Percentiles rank a stretch among this genome's conserved stretches.
Conservation (phyloP, 2,888 invertebrate genomes). For the Schizaphis graminum region DNA sequence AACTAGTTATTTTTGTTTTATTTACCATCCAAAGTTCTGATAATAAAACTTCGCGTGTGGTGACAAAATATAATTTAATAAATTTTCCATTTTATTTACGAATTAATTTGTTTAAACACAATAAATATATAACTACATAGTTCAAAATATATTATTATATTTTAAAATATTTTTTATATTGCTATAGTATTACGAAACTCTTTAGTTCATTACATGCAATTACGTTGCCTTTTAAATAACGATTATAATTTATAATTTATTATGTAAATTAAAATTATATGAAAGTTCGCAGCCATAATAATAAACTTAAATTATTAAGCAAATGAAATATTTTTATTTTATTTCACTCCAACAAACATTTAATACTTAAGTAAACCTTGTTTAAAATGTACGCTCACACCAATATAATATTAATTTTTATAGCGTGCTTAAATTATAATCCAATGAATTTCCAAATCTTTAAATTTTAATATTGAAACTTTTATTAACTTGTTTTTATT, state of each 20-base stretch:
- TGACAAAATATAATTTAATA: not conserved
- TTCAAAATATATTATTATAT: not conserved
- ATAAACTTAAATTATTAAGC: not conserved
- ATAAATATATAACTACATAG: not conserved
- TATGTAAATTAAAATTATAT: not conserved
- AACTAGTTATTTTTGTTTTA: not conserved
- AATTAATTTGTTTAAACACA: not conserved
- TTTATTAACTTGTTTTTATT: not conserved
- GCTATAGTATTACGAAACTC: not conserved
- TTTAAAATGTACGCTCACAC: not conserved
- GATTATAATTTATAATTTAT: constrained; percentile 4
- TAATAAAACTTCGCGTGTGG: not conserved
- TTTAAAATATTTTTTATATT: not conserved
- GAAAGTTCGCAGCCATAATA: not conserved
- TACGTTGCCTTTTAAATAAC: not conserved
- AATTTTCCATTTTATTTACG: not conserved
- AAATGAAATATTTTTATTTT: not conserved
- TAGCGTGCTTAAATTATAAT: not conserved
- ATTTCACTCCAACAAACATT: not conserved
- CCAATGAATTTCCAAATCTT: not conserved
- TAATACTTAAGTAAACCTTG: not conserved
- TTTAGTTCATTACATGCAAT: not conserved
- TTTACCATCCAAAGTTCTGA: not conserved
- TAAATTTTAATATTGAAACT: not conserved
- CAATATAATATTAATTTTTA: not conserved